phyloP scores from a whole-genome alignment of 2,888 invertebrate genomes.

The Notocelia uddmanniana region DNA sequence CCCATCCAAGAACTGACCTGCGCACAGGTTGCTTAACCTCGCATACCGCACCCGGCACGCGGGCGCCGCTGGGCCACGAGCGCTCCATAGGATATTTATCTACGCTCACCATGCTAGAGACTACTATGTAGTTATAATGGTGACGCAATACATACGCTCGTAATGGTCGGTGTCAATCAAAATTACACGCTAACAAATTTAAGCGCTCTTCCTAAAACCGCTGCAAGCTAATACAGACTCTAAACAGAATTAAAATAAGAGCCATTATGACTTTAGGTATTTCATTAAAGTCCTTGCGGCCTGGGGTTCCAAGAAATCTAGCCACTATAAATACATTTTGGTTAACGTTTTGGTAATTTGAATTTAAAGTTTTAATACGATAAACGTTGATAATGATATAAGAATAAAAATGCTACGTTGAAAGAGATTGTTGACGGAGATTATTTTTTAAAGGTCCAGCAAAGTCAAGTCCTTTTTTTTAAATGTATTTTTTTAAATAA shows the following conservation, averaged over 20 bases:
- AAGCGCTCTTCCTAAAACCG: slow-evolving; percentile 62
- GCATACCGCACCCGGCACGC: no score
- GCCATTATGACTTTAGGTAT: not conserved
- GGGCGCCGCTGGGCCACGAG: no score
- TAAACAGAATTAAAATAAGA: slow-evolving; percentile 51
- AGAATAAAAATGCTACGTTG: not conserved
- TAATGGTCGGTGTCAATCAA: slow-evolving; percentile 86
- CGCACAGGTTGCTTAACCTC: no score
- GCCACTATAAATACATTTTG: slow-evolving; percentile 43
- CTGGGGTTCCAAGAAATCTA: slow-evolving; percentile 67
- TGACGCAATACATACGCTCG: slow-evolving; percentile 82
- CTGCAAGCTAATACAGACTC: slow-evolving; percentile 59
- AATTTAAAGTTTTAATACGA: slow-evolving; percentile 38
- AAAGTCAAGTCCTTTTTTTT: not conserved
- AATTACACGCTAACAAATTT: slow-evolving; percentile 81
- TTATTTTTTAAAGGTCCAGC: not conserved
- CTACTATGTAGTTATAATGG: slow-evolving; percentile 69
- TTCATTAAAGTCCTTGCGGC: slow-evolving; percentile 30
- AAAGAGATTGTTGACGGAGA: slow-evolving; percentile 15
- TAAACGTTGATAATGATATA: slow-evolving; percentile 26
- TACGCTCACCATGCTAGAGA: slow-evolving; percentile 33
- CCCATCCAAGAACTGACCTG: no score
- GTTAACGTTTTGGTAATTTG: slow-evolving; percentile 30
- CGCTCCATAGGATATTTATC: not conserved
- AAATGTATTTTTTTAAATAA: not conserved